phyloP scores from a whole-genome alignment of 2,888 invertebrate species.

The Drosophila eohydei region DNA sequence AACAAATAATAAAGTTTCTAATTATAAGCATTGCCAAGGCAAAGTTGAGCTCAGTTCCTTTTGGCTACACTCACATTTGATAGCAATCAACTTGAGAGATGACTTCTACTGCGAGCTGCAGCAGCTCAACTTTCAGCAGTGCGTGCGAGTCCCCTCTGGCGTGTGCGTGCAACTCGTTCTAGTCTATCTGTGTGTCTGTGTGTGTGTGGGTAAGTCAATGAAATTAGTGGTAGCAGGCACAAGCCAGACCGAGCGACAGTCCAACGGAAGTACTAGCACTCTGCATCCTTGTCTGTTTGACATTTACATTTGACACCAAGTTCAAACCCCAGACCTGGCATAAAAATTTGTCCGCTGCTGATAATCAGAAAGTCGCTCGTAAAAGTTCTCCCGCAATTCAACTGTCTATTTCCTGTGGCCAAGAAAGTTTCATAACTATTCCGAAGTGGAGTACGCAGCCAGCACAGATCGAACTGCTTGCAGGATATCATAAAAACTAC shows the following conservation, averaged over 20 bases:
- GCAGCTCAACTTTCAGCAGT: slow-evolving; percentile 35
- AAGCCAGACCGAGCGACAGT: slow-evolving; percentile 15
- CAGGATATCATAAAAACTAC: slow-evolving; percentile 9
- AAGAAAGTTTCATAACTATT: slow-evolving; percentile 12
- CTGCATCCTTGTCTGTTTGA: slow-evolving; percentile 56
- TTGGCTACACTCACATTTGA: slow-evolving; percentile 37
- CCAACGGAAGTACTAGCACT: slow-evolving; percentile 39
- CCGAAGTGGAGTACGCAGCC: neutral
- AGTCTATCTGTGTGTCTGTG: slow-evolving; percentile 1
- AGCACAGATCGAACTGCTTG: slow-evolving; percentile 5
- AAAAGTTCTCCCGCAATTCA: slow-evolving; percentile 39
- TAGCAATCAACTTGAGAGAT: slow-evolving; percentile 55
- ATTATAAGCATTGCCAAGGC: slow-evolving; percentile 69
- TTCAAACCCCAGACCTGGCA: slow-evolving; percentile 22
- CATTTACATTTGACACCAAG: slow-evolving; percentile 61
- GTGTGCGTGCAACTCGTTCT: slow-evolving; percentile 48
- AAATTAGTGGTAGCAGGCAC: slow-evolving; percentile 65
- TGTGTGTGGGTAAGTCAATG: slow-evolving; percentile 63
- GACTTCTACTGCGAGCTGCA: slow-evolving; percentile 33
- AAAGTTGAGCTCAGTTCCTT: slow-evolving; percentile 49
- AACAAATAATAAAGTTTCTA: slow-evolving; percentile 80
- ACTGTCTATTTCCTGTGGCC: slow-evolving; percentile 37
- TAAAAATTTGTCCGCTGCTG: slow-evolving; percentile 49
- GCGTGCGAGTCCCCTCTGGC: slow-evolving; percentile 38
- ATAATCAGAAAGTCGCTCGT: slow-evolving; percentile 52